Conservation (phyloP, 2,797 vertebrate species). For the Bryconaethiops microstoma region DNA sequence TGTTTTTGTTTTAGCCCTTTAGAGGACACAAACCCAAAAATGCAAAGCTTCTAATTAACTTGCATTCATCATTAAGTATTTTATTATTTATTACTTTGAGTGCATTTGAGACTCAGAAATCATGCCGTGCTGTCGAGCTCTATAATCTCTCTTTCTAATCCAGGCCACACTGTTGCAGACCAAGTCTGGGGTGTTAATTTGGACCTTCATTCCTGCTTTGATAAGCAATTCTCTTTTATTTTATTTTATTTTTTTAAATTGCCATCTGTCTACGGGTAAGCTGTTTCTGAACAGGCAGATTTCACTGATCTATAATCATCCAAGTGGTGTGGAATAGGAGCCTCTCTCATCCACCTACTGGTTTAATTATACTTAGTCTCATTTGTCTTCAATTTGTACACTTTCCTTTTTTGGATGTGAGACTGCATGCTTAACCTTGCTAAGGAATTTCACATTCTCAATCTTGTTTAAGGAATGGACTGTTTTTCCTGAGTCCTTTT, state of each 20-base stretch:
- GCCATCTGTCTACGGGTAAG: neutral
- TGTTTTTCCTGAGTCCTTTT: too few relatives aligned
- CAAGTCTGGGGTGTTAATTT: too few relatives aligned
- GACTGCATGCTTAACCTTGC: constrained; percentile 3
- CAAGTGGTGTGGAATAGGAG: neutral
- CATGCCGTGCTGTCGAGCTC: neutral
- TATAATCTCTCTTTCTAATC: neutral
- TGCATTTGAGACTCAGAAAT: neutral
- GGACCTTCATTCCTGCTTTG: neutral
- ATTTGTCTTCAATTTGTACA: neutral
- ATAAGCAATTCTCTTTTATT: neutral
- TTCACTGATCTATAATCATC: neutral
- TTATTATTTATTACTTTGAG: neutral
- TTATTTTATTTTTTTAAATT: neutral
- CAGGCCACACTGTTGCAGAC: neutral
- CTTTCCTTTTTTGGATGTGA: constrained; percentile 26
- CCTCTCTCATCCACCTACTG: neutral
- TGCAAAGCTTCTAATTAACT: neutral
- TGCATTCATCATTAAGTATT: neutral
- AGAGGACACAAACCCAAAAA: too few relatives aligned
- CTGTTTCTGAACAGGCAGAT: neutral
- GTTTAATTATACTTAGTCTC: neutral
- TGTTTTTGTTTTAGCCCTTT: too few relatives aligned
- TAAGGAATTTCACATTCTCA: constrained; percentile 1
- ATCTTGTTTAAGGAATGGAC: constrained; percentile 2